Evolutionary conservation across 2,888 invertebrate species (phyloP), one percentile per base, ranked within the genome.

Genomic region (Ophioninae sp.): DNA sequence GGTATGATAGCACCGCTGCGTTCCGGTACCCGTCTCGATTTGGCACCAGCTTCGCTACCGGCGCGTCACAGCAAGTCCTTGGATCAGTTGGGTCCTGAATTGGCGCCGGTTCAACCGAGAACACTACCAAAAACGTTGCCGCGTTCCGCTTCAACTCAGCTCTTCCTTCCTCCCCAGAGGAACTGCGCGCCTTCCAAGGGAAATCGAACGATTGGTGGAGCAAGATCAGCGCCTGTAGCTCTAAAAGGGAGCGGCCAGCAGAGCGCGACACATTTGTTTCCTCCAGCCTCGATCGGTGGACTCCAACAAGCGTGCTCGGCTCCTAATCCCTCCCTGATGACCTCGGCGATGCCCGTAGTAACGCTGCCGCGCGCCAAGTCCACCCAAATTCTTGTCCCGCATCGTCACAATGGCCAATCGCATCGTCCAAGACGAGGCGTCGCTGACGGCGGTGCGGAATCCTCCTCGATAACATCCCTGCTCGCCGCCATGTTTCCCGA

Each of bases 51-150:
- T 85, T 94, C 95, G 0, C 90, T 96, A 65, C 96, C 96, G 0
- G 95, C 96, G 0, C 94, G 97, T 79, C 97, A 97, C 89, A 97
- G 97, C 91, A 97, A 97, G 91, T 97, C 97, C 1, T 92, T 97
- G 85, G 97, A 97, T 92, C 97, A 97, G 88, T 92, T 97, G 68
- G 95, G 96, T 87, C 94, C 95, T 8, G 92, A 92, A 44, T 87
- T 90, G 64, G 83, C 88, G 3, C 91, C 91, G 6, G 85, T 89
- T 57, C 91, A 91, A 23, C 91, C 91, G 1, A 87, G 91, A 41
- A 89, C 89, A 0, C 91, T 92, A 30, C 91, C 91, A 17, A 91
- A 91, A 78, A 91, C 91, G 0, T 86, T 93, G 39, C 90, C 93
- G 64, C 89, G 93, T 69, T 91, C 92, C 41, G 86, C 94, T 90